A percentile compares a stretch with the other conserved stretches of the same genome.
Conservation (phyloP, 1,140 invertebrate genomes). For the Drosophila nigromelanica region DNA sequence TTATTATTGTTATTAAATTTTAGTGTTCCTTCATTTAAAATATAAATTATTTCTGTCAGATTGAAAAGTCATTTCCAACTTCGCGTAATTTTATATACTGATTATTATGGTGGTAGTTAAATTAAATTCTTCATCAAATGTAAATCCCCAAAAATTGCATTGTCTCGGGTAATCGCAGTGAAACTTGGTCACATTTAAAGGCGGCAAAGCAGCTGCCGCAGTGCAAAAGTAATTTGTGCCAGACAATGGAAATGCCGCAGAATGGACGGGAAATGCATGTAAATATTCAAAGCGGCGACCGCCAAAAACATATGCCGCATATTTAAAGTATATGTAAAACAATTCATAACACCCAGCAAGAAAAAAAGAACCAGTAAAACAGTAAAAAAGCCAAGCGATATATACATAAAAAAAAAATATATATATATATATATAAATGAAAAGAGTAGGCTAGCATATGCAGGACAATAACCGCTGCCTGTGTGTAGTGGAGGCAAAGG, state of each 20-base stretch:
- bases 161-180: background rate
- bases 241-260: slow-evolving; percentile 38
- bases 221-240: slow-evolving; percentile 44
- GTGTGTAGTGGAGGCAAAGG: slow-evolving; percentile 19
- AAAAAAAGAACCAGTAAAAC: slow-evolving; percentile 27
- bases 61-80: too few relatives aligned
- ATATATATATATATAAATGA: slow-evolving; percentile 28
- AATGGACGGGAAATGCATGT: slow-evolving; percentile 25
- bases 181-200: slow-evolving; percentile 18
- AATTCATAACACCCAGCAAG: slow-evolving; percentile 44
- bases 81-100: too few relatives aligned
- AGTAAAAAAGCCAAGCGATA: slow-evolving; percentile 20
- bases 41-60: background rate
- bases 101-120: background rate
- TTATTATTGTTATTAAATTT: background rate
- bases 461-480: slow-evolving; percentile 53
- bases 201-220: slow-evolving; percentile 21
- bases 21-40: background rate
- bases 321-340: slow-evolving; percentile 58
- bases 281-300: slow-evolving; percentile 46
- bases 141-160: background rate
- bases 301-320: slow-evolving; percentile 52
- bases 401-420: slow-evolving; percentile 27
- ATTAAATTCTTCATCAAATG: background rate
- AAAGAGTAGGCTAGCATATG: slow-evolving; percentile 44